Percentiles rank a stretch among this genome's conserved stretches.
Evolutionary conservation across 1,140 invertebrate species (phyloP).

Genomic region (Asbolus verrucosus): DNA sequence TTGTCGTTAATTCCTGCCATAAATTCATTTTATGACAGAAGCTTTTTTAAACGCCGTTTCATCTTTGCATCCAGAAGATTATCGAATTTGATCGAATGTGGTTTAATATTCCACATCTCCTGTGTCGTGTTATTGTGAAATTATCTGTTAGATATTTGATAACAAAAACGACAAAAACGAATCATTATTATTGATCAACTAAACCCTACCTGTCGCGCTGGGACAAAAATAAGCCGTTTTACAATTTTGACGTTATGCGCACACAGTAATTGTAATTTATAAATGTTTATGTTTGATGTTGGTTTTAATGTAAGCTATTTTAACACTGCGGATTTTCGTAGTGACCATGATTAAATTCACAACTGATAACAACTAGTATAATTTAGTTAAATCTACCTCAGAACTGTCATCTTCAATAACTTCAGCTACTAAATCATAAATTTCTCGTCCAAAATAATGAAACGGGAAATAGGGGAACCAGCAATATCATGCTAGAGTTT

Average conservation of each 20-base stretch:
- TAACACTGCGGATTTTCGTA: too few species aligned
- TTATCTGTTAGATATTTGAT: neutral
- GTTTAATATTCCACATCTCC: neutral
- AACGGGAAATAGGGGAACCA: too few species aligned
- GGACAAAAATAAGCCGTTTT: neutral
- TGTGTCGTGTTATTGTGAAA: constrained; percentile 2
- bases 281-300: too few species aligned
- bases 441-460: too few species aligned
- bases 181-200: neutral
- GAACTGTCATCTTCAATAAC: constrained; percentile 3
- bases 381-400: neutral
- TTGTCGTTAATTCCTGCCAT: neutral
- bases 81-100: neutral
- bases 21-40: constrained; percentile 2
- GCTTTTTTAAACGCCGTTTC: constrained; percentile 2
- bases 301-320: too few species aligned
- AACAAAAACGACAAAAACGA: neutral
- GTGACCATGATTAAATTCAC: too few species aligned
- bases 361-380: neutral
- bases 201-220: neutral
- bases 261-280: too few species aligned
- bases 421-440: too few species aligned
- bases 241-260: too few species aligned
- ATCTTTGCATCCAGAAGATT: neutral
- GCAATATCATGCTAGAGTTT: too few species aligned